Evolutionary conservation across 2,888 invertebrate genomes (phyloP), one percentile per base, ranked within the genome.

Genomic region (Xestia c-nigrum): DNA sequence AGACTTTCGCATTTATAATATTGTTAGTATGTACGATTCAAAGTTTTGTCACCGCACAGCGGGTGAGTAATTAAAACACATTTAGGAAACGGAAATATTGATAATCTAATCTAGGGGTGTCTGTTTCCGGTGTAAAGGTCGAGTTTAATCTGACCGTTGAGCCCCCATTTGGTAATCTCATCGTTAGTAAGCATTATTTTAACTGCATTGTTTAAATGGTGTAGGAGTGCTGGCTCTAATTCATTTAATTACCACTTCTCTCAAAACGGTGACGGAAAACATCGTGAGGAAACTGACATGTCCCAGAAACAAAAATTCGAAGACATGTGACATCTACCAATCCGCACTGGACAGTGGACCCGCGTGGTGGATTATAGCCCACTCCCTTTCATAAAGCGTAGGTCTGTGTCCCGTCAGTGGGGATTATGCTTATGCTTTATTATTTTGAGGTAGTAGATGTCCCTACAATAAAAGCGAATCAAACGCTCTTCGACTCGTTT

Each of bases 81-180:
- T 31, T 64, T 52, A 68, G 43, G 57, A 64, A 85, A 66, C 81
- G 77, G 85, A 75, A 75, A 73, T 31, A 31, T 70, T 63, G 55
- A 67, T 85, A 73, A 84, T 85, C 61, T 79, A 76, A 79, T 85
- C 19, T 68, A 71, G 75, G 85, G 85, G 84, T 88, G 70, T 59
- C 63, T 6, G n/a, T 67, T 72, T 85, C 83, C 83, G 72, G 85
- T 85, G 0, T 40, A 57, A 47, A 84, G 76, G 70, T 77, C 77
- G 5, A 9, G 16, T 14, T 5, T 68, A 72, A 83, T 73, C 69
- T 73, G 76, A 81, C 83, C 66, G n/a, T 43, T 85, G 46, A 66
- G 31, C 57, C 47, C 55, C 4, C 12, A 24, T 68, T 64, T n/a
- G 10, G 31, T 82, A 50, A 46, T 63, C 21, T 67, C 61, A 70